Conservation (phyloP, 2,797 vertebrate genomes). For the Scyliorhinus canicula region DNA sequence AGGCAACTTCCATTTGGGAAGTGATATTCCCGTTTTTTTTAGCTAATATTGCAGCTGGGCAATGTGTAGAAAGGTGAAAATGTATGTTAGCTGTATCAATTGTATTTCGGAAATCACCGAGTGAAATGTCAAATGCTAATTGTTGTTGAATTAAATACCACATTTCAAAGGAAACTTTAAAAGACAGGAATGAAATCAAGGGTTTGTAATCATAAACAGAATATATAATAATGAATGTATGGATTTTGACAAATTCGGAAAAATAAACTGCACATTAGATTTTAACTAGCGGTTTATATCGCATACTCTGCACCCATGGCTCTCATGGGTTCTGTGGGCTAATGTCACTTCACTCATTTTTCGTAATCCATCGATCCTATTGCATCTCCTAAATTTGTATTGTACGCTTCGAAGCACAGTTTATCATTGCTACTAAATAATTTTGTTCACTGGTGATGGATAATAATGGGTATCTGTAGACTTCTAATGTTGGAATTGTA, state of each 20-base stretch:
- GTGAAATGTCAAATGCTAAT: neutral
- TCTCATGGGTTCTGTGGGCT: neutral
- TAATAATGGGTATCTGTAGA: constrained; percentile 12
- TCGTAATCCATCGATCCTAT: neutral
- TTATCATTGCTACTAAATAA: constrained; percentile 17
- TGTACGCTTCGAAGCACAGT: neutral
- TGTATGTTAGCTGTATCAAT: neutral
- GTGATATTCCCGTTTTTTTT: neutral
- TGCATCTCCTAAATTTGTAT: neutral
- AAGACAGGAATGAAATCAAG: neutral
- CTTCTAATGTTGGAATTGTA: constrained; percentile 35
- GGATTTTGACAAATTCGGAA: neutral
- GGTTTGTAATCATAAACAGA: neutral
- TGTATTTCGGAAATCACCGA: neutral
- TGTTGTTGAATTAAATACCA: neutral
- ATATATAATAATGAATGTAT: neutral
- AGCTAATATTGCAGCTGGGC: neutral
- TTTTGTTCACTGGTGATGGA: neutral
- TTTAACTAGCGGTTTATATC: neutral
- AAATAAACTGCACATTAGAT: neutral
- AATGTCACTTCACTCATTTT: neutral
- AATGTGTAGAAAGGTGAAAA: no score
- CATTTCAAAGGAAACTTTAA: neutral
- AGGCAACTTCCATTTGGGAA: neutral
- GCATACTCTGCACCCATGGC: neutral